A percentile compares a stretch with the other conserved stretches of the same genome.
Conservation (phyloP, 2,797 vertebrate genomes). For the Anguilla pacifica region DNA sequence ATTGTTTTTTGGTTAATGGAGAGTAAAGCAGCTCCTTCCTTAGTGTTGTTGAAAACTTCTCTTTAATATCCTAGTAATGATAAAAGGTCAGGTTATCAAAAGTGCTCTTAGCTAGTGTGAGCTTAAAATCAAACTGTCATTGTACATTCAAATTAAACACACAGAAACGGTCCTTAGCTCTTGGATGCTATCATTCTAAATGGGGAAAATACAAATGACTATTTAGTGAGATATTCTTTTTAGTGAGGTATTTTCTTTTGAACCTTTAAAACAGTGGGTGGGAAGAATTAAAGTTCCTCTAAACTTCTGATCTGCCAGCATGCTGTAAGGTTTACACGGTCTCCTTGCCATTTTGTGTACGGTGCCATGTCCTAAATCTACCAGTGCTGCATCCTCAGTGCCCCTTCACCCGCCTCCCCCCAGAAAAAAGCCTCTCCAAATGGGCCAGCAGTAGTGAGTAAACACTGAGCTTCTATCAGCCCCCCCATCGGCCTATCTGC, state of each 20-base stretch:
- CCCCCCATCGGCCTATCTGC: constrained; percentile 18
- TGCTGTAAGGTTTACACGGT: neutral
- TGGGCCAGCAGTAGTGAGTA: constrained; percentile 70
- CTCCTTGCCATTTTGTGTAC: neutral
- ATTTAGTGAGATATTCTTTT: constrained; percentile 46
- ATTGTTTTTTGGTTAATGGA: constrained; percentile 63
- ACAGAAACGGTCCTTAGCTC: constrained; percentile 19
- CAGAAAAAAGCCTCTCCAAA: constrained; percentile 45
- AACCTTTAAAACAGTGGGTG: neutral
- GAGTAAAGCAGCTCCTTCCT: constrained; percentile 55
- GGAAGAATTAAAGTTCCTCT: neutral
- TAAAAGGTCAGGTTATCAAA: constrained; percentile 67
- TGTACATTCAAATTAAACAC: constrained; percentile 27
- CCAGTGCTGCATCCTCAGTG: constrained; percentile 32
- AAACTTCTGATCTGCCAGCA: neutral
- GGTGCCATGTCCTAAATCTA: constrained; percentile 23
- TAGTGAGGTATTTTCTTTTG: neutral
- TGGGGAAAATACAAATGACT: constrained; percentile 54
- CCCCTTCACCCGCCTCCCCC: constrained; percentile 43
- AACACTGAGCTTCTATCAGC: constrained; percentile 76
- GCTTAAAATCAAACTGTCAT: neutral
- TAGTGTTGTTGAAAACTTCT: constrained; percentile 60
- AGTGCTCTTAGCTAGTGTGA: constrained; percentile 25
- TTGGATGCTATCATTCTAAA: constrained; percentile 48
- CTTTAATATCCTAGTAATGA: constrained; percentile 51